These are phyloP conservation scores for Rhagonycha fulva DNA, from an alignment of 2,888 invertebrate species.

Conservation along the genomic window DNA sequence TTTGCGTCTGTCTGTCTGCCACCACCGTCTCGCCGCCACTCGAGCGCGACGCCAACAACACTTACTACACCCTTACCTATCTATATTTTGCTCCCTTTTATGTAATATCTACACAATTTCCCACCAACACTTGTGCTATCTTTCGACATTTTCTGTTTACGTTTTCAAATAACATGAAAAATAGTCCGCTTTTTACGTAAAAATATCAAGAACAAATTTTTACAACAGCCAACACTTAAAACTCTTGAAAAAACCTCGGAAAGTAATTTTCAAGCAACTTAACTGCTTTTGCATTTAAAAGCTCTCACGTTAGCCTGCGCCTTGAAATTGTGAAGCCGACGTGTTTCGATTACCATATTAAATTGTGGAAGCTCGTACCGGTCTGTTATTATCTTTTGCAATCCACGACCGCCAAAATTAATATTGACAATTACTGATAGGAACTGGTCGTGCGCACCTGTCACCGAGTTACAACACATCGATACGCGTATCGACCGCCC, in stretches of 20 bases:
- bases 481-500: conserved; percentile 38
- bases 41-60: conserved; percentile 19
- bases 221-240: conserved; percentile 13
- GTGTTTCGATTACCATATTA: conserved; percentile 40
- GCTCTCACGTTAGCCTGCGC: conserved; percentile 18
- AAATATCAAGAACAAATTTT: conserved; percentile 3
- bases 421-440: conserved; percentile 42
- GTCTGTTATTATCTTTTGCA: conserved; percentile 36
- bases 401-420: conserved; percentile 35
- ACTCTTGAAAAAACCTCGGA: conserved; percentile 16
- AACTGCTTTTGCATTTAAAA: conserved; percentile 24
- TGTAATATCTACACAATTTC: conserved; percentile 6
- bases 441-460: conserved; percentile 34
- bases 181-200: conserved; percentile 3
- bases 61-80: conserved; percentile 23
- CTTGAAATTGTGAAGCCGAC: conserved; percentile 31
- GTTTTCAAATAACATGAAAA: not conserved
- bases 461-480: conserved; percentile 38
- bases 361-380: conserved; percentile 38
- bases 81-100: conserved; percentile 1
- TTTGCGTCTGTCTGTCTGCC: conserved; percentile 30
- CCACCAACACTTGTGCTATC: conserved; percentile 24
- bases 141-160: conserved; percentile 5
- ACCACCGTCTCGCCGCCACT: conserved; percentile 29
- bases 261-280: conserved; percentile 23